Base-by-base conservation (phyloP, 2,113 vertebrate species). In the Zonotrichia leucophrys region DNA sequence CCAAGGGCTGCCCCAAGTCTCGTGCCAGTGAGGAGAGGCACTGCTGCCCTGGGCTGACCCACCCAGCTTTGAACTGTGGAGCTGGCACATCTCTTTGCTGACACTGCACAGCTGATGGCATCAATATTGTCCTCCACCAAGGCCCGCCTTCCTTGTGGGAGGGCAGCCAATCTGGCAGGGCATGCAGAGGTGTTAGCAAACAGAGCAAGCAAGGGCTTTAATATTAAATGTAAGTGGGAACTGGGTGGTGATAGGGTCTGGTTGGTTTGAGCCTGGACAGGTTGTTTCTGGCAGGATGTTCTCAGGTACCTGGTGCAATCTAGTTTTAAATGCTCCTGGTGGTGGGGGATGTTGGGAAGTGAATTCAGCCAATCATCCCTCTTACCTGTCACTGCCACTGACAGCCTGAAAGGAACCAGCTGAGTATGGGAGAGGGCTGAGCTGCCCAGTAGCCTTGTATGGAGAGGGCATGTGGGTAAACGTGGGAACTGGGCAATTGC, bases 41-140 rank as follows among this genome's bases (percentile, higher is more conserved):
- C 11, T 62, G 74, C 59, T 87, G 76, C 75, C 69, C 46, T 3
- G 5, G 24, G 25, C 67, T 31, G 30, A 76, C 66, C 41, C 90
- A 27, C 77, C 44, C 7, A 1, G 49, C 85, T 96, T 87, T 91
- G 89, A 88, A 83, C 64, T 15, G 2, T 64, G 72, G 81, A 90
- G 85, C 56, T 94, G 86, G 63, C 5, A 3, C 5, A 2, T 79
- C n/a, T 64, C 44, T 75, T 91, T 94, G 92, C 86, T 95, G 93
- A 92, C 0, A 0, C 19, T 75, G 83, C 23, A 0, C 31, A 63
- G 55, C 63, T 64, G 77, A 56, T 84, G 56, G 80, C 76, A 59
- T 68, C 1, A 0, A 4, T 78, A 60, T 12, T 77, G 80, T 73
- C 47, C 31, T 84, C 69, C 37, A 46, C 44, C 1, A 11, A 87